Evolutionary conservation across 2,113 vertebrate genomes (phyloP).

Genomic region (Falcunculus frontatus): DNA sequence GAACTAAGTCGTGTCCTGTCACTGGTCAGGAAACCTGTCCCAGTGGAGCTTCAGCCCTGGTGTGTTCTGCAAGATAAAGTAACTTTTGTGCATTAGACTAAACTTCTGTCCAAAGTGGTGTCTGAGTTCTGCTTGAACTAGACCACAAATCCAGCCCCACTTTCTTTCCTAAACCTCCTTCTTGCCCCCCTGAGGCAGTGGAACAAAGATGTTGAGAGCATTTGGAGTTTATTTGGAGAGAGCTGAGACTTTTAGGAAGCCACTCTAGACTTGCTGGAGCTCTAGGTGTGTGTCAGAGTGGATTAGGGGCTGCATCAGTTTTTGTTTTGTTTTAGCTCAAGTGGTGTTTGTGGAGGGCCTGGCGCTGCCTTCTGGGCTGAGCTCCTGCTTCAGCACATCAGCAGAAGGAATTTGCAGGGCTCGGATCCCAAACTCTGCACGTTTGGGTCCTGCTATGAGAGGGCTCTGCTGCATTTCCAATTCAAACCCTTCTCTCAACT

Average conservation of each 20-base stretch:
- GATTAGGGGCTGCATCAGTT: not conserved
- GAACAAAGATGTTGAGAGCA: not conserved
- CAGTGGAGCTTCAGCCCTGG: not conserved
- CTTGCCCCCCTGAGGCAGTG: not conserved
- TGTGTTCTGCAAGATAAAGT: not conserved
- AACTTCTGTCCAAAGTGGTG: not conserved
- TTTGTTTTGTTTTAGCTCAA: not conserved
- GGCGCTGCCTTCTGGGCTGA: not conserved
- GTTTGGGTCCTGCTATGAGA: not conserved
- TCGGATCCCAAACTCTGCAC: not conserved
- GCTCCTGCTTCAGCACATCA: not conserved
- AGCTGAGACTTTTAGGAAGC: not conserved
- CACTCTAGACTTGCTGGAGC: not conserved
- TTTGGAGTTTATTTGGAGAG: not conserved
- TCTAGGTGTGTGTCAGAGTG: not conserved
- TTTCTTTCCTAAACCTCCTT: not conserved
- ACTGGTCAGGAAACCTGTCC: not conserved
- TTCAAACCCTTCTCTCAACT: not conserved
- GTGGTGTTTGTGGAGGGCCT: not conserved
- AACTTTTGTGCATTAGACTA: not conserved
- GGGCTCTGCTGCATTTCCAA: not conserved
- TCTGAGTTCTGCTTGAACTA: not conserved
- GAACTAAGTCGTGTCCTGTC: not conserved
- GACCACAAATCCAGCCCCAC: not conserved
- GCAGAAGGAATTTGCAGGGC: not conserved